Conservation (phyloP, 2,113 vertebrate genomes). For the zebrafish (Danio rerio) region GRCz12tu NC_133200.1:20663501-20664000, state of each 20-base stretch:
- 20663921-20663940: no score
- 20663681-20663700: constrained; percentile 91
- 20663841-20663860: neutral
- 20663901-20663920: no score
- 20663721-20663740: constrained; percentile 82
- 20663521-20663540: no score
- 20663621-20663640: neutral
- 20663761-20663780: constrained; percentile 35
- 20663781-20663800: neutral
- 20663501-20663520: no score
- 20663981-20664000: no score
- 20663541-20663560: neutral
- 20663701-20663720: constrained; percentile 88
- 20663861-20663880: neutral
- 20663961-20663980: no score
- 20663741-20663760: constrained; percentile 95
- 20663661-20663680: constrained; percentile 97
- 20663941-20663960: no score
- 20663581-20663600: neutral
- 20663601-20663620: neutral
- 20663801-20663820: neutral
- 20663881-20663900: no score
- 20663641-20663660: constrained; percentile 86
- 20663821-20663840: neutral
- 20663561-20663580: neutral